phyloP scores from a whole-genome alignment of 2,797 vertebrate genomes.

The Enteromius radiatus region DNA sequence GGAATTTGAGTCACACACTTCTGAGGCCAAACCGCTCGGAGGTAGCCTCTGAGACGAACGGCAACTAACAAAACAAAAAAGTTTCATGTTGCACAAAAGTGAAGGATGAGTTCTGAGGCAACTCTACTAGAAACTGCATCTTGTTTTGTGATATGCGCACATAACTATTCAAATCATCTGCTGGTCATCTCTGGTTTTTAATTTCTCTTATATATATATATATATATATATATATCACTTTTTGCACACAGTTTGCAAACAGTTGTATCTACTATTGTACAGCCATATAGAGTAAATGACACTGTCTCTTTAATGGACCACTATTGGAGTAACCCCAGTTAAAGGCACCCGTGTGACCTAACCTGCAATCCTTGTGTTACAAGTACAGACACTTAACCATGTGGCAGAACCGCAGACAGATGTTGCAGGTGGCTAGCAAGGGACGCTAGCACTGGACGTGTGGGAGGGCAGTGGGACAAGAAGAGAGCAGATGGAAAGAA shows the following conservation, averaged over 20 bases:
- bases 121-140: background rate
- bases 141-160: background rate
- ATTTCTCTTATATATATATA: background rate
- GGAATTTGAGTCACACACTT: constrained; percentile 16
- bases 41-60: constrained; percentile 16
- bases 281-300: background rate
- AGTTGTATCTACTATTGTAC: background rate
- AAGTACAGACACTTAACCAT: constrained; percentile 12
- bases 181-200: background rate
- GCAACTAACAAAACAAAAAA: background rate
- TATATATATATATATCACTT: background rate
- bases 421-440: constrained; percentile 39
- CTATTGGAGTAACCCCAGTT: background rate
- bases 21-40: background rate
- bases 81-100: background rate
- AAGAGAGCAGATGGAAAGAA: constrained; percentile 54
- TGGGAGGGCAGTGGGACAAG: constrained; percentile 17
- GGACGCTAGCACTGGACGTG: constrained; percentile 3
- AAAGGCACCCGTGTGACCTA: background rate
- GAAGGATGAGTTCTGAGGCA: background rate
- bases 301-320: background rate
- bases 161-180: background rate
- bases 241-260: no score
- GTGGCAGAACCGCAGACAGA: constrained; percentile 7
- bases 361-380: constrained; percentile 4